Percentiles rank a stretch among this genome's conserved stretches.
phyloP scores from a whole-genome alignment of 1,140 invertebrate species.

The Trichoplusia ni region DNA sequence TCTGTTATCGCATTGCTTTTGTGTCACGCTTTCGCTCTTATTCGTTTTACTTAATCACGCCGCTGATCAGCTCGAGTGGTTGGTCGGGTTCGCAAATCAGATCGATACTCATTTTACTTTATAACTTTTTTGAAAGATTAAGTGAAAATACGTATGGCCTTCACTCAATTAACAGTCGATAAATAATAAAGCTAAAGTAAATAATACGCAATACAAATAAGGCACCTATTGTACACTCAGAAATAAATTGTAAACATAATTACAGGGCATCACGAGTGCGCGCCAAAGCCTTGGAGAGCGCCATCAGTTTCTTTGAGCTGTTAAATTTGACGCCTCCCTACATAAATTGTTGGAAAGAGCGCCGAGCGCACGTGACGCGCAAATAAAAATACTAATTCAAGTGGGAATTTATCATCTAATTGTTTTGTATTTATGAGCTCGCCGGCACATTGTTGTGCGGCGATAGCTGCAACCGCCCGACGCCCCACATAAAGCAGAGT shows the following conservation, averaged over 20 bases:
- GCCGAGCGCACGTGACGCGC: conserved; percentile 61
- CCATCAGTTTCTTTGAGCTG: conserved; percentile 61
- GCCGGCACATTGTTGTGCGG: conserved; percentile 51
- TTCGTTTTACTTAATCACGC: conserved; percentile 68
- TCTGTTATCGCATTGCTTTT: conserved; percentile 70
- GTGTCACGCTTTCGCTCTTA: conserved; percentile 71
- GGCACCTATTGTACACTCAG: conserved; percentile 6
- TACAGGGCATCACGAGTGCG: conserved; percentile 49
- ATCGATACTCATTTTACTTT: conserved; percentile 25
- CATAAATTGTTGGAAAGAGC: conserved; percentile 58
- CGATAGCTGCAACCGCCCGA: conserved; percentile 41
- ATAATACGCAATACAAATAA: conserved; percentile 26
- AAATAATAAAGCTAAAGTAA: too few relatives aligned
- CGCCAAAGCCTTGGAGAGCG: conserved; percentile 45
- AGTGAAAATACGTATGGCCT: conserved; percentile 1
- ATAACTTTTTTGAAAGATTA: conserved; percentile 1
- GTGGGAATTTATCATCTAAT: conserved; percentile 68
- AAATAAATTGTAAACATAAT: conserved; percentile 57
- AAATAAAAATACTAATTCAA: conserved; percentile 70
- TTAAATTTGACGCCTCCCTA: conserved; percentile 60
- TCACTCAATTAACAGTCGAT: too few relatives aligned
- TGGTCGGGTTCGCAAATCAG: conserved; percentile 50
- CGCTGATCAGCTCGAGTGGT: conserved; percentile 56
- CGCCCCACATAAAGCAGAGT: conserved; percentile 46
- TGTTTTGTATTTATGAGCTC: conserved; percentile 62